Percentiles rank a stretch among this genome's conserved stretches.
Evolutionary conservation across 2,888 invertebrate genomes (phyloP).

Genomic region (Phyllotreta striolata): DNA sequence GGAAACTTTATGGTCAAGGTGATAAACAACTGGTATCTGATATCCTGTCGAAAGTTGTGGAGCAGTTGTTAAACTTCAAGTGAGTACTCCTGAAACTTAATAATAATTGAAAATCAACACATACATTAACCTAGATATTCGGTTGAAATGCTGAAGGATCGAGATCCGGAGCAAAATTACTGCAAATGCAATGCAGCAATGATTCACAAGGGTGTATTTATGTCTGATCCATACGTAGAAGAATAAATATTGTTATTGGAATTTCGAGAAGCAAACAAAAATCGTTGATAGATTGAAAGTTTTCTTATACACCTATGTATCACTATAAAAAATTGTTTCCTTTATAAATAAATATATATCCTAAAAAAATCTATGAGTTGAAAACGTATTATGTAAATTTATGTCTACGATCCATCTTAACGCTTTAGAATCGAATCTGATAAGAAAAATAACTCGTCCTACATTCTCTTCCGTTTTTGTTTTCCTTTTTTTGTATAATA

Average conservation of each 20-base stretch:
- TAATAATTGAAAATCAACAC: slow-evolving; percentile 20
- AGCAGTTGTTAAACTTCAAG: not conserved
- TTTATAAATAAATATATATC: slow-evolving; percentile 19
- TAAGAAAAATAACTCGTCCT: slow-evolving; percentile 25
- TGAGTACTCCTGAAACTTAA: slow-evolving; percentile 2
- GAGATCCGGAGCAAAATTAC: not conserved
- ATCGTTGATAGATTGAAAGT: not conserved
- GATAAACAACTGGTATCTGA: slow-evolving; percentile 11
- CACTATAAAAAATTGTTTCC: slow-evolving; percentile 20
- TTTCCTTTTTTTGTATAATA: slow-evolving; percentile 25
- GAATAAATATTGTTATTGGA: too few species aligned
- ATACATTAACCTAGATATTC: slow-evolving; percentile 8
- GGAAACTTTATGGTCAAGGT: slow-evolving; percentile 10
- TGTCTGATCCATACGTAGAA: too few species aligned
- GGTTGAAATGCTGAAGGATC: not conserved
- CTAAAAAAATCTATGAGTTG: slow-evolving; percentile 25
- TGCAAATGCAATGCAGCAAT: too few species aligned
- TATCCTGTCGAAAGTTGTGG: not conserved
- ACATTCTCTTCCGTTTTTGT: slow-evolving; percentile 19
- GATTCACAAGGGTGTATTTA: too few species aligned
- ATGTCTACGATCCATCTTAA: slow-evolving; percentile 27
- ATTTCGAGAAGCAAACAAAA: too few species aligned
- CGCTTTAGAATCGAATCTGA: slow-evolving; percentile 19
- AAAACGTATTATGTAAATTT: slow-evolving; percentile 27
- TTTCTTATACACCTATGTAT: not conserved